Evolutionary conservation across 2,888 invertebrate genomes (phyloP).

Genomic region (Rambutsinella grinnellia): DNA sequence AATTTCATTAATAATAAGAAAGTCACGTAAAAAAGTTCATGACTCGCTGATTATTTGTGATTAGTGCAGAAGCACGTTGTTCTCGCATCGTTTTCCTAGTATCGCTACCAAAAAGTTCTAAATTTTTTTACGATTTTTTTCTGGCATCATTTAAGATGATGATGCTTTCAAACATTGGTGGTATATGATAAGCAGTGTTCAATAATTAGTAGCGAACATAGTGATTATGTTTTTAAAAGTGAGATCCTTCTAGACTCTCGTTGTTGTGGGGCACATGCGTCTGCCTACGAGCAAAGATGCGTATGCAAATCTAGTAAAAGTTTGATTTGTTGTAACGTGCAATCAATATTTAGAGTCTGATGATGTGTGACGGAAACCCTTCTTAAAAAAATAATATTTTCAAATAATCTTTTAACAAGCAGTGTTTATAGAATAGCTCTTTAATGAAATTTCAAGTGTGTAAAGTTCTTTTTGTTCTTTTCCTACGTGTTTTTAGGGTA

Average conservation of each 20-base stretch:
- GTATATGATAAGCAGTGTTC: not conserved
- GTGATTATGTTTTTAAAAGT: not conserved
- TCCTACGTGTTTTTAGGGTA: not conserved
- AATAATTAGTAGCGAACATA: not conserved
- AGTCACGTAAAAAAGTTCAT: conserved; percentile 39
- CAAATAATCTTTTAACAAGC: too few relatives aligned
- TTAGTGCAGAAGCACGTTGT: conserved; percentile 33
- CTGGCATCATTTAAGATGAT: not conserved
- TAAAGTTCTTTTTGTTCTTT: too few relatives aligned
- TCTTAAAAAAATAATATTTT: not conserved
- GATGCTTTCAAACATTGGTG: not conserved
- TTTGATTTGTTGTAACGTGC: not conserved
- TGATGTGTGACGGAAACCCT: not conserved
- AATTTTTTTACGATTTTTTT: too few relatives aligned
- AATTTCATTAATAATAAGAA: conserved; percentile 27
- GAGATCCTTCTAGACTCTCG: not conserved
- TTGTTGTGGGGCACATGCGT: not conserved
- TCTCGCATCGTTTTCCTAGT: not conserved
- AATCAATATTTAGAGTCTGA: not conserved
- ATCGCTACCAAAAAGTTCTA: too few relatives aligned
- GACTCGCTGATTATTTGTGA: conserved; percentile 30
- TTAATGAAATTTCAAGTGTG: too few relatives aligned
- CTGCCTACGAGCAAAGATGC: not conserved
- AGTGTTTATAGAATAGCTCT: too few relatives aligned
- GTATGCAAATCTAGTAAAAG: not conserved